Base-by-base conservation (phyloP, 2,113 vertebrate species). In the Ciconia boyciana region DNA sequence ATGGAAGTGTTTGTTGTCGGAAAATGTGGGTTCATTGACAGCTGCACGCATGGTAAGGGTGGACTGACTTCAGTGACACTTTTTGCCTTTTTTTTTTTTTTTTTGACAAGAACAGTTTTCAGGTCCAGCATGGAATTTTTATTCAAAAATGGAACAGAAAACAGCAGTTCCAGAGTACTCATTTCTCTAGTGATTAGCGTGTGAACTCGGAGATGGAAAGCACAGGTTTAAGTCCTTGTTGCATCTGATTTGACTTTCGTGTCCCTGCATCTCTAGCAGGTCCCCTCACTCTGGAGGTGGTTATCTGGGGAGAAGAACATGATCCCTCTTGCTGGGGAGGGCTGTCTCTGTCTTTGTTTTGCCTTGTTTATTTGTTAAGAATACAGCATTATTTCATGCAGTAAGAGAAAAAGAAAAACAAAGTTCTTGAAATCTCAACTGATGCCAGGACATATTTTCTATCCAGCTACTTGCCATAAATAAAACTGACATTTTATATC, bases 401-500 rank as follows among this genome's bases (percentile, higher is more conserved):
- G 66, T 48, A 88, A 77, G 84, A 93, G 90, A 87, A 96, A 89
- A 94, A 91, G 89, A 69, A 94, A 96, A 96, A 96, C 84, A 96
- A 93, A 97, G 94, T 97, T 96, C 82, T 96, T 97, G 87, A 96
- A 96, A 96, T 96, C 82, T 94, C 85, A 54, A 91, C 58, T 72
- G 78, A 96, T 90, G 95, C 96, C 96, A 97, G 92, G 87, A 93
- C 96, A 96, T 96, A 96, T 96, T 97, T 96, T 94, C 96, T 96
- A 94, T 93, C 93, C 96, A 96, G 92, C 82, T 95, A 96, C 96
- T 97, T 97, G 84, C 96, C 96, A 94, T 97, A 96, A 97, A 97
- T 96, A 97, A 97, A 97, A 88, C 87, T 96, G 95, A 96, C 93
- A 96, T 96, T 97, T 97, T 96, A 95, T 96, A 96, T 97, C 92